Evolutionary conservation across 2,888 invertebrate species (phyloP), one percentile per base, ranked within the genome.

Genomic region (Aphidius colemani): DNA sequence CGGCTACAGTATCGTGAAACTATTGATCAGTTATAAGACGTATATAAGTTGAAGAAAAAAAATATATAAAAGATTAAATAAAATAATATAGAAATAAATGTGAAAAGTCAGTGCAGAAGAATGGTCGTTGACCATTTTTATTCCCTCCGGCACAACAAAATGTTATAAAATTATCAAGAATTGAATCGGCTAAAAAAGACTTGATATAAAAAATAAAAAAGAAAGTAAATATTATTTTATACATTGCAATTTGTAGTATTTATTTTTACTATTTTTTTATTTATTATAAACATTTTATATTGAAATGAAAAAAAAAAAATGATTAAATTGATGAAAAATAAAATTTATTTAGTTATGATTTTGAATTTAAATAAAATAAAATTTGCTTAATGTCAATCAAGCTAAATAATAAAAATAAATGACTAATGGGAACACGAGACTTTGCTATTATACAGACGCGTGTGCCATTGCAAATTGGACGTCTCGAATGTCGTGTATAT

Each of bases 391-490:
- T 30, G 30, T 30, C 30, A 30, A 30, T 30, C 30, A 30, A 30
- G 30, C 5, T 30, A 30, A 30, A 30, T 30, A 30, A 30, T 30
- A 30, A 30, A 30, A 30, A 30, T 30, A 30, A 30, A 30, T 30
- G 30, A 30, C 30, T 30, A 30, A 30, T 30, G 30, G 30, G 30
- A 30, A 30, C 30, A 30, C 30, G 30, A 30, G 30, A 30, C 5
- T 30, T 30, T 30, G 30, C 30, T 5, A 30, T 30, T 30, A 30
- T 30, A 30, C 30, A 30, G 30, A 65, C 64, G 63, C 59, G 49
- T 59, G 56, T 53, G 58, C 58, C 59, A 11, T 60, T 44, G 59
- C 64, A 66, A 66, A 66, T 69, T 69, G 62, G 63, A 66, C 49
- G 56, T 53, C 65, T 65, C 53, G 63, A 65, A 67, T 64, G 69